phyloP scores from a whole-genome alignment of 2,113 vertebrate genomes.

The Oncorhynchus gorbuscha region DNA sequence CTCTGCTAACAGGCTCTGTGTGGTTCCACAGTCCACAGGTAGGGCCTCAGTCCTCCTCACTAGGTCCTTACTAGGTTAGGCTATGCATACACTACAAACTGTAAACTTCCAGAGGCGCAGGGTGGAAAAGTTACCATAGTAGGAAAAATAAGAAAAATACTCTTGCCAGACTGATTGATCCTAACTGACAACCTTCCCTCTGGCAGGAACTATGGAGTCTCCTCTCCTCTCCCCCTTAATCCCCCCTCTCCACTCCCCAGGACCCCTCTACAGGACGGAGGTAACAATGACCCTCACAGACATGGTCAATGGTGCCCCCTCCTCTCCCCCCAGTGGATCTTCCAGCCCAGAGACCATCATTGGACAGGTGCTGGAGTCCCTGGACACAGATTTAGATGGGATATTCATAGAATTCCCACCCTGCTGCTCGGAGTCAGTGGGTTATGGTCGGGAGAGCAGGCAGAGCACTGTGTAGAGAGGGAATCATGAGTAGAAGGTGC shows the following conservation, averaged over 20 bases:
- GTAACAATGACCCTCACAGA: slow-evolving; percentile 69
- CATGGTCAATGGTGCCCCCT: slow-evolving; percentile 73
- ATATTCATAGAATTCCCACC: slow-evolving; percentile 90
- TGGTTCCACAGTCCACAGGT: slow-evolving; percentile 67
- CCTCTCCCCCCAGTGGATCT: slow-evolving; percentile 65
- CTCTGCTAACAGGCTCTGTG: slow-evolving; percentile 58
- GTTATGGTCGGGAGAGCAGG: slow-evolving; percentile 58
- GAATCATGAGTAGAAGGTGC: background rate
- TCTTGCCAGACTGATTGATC: background rate
- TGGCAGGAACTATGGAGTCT: slow-evolving; percentile 50
- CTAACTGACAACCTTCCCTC: background rate
- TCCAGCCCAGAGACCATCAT: slow-evolving; percentile 83
- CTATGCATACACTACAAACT: no score
- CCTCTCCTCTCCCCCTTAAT: slow-evolving; percentile 63
- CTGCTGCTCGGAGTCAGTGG: slow-evolving; percentile 65
- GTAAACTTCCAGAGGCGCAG: no score
- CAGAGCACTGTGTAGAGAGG: slow-evolving; percentile 65
- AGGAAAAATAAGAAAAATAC: no score
- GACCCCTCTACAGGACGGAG: slow-evolving; percentile 69
- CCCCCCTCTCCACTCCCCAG: slow-evolving; percentile 63
- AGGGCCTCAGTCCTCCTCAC: slow-evolving; percentile 6
- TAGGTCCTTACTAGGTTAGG: no score
- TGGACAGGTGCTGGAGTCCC: slow-evolving; percentile 81
- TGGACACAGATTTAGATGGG: slow-evolving; percentile 84
- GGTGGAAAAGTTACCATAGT: no score